phyloP scores from a whole-genome alignment of 2,888 invertebrate genomes.

The Sacculina carcini region DNA sequence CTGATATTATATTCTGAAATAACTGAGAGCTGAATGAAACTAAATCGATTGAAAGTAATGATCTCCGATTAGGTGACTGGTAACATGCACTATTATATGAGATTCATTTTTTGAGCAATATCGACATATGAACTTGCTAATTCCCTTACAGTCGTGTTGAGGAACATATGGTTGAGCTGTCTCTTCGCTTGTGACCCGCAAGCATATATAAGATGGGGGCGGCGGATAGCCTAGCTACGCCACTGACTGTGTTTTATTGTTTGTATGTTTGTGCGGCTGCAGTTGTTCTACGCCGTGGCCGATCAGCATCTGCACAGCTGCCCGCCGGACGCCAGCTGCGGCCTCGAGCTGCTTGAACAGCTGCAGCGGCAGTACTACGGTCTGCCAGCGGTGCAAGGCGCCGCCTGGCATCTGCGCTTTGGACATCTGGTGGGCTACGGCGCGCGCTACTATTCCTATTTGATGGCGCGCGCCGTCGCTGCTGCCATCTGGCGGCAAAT shows the following conservation, averaged over 20 bases:
- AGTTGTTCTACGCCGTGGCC: conserved; percentile 59
- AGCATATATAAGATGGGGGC: no score
- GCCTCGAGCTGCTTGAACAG: conserved; percentile 43
- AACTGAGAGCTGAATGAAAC: no score
- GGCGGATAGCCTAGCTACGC: no score
- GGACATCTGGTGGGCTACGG: conserved; percentile 93
- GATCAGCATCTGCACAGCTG: conserved; percentile 67
- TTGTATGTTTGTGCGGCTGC: conserved; percentile 12
- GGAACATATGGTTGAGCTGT: no score
- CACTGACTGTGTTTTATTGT: not conserved
- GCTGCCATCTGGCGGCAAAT: conserved; percentile 73
- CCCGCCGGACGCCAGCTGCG: conserved; percentile 25
- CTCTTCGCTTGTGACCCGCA: no score
- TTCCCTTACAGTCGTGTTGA: no score
- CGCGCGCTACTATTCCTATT: conserved; percentile 92
- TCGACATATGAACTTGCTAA: no score
- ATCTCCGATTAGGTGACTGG: no score
- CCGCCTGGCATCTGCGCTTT: conserved; percentile 88
- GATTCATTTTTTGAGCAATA: no score
- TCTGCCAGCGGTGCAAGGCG: conserved; percentile 58
- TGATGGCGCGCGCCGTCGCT: conserved; percentile 77
- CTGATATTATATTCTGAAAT: no score
- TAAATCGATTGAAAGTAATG: no score
- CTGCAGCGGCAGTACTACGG: conserved; percentile 61
- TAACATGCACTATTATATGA: no score